phyloP scores from a whole-genome alignment of 2,113 vertebrate genomes.

The Ondatra zibethicus region DNA sequence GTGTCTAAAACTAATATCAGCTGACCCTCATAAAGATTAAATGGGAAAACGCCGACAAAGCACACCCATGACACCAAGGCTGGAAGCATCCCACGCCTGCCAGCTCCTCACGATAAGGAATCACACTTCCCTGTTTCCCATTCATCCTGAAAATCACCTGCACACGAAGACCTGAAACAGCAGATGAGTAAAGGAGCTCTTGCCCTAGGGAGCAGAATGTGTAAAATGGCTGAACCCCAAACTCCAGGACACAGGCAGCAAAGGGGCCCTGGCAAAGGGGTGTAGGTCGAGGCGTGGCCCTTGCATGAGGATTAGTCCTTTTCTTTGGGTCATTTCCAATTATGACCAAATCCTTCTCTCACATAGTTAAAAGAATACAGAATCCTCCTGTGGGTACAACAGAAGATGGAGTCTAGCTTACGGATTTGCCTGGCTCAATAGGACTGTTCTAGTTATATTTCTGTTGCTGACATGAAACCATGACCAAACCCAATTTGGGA shows the following conservation, averaged over 20 bases:
- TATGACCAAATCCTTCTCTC: background rate
- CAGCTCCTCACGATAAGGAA: background rate
- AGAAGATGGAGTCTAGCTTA: slow-evolving; percentile 8
- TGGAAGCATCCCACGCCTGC: background rate
- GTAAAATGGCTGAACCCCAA: background rate
- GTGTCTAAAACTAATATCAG: background rate
- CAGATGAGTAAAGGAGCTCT: background rate
- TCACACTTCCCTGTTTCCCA: background rate
- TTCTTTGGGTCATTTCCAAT: background rate
- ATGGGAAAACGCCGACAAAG: background rate
- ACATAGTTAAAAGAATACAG: fast-evolving
- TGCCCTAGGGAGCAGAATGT: background rate
- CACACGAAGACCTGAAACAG: background rate
- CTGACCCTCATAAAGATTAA: background rate
- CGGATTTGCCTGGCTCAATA: background rate
- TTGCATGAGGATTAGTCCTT: background rate
- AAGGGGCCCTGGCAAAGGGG: background rate
- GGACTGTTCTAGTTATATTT: background rate
- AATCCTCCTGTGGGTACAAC: background rate
- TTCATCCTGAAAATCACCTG: background rate
- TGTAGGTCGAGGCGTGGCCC: background rate
- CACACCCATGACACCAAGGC: background rate
- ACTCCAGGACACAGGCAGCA: background rate
- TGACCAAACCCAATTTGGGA: background rate
- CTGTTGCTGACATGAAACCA: background rate